Evolutionary conservation across 2,888 invertebrate species (phyloP), one percentile per base, ranked within the genome.

Genomic region (Noctua janthe): DNA sequence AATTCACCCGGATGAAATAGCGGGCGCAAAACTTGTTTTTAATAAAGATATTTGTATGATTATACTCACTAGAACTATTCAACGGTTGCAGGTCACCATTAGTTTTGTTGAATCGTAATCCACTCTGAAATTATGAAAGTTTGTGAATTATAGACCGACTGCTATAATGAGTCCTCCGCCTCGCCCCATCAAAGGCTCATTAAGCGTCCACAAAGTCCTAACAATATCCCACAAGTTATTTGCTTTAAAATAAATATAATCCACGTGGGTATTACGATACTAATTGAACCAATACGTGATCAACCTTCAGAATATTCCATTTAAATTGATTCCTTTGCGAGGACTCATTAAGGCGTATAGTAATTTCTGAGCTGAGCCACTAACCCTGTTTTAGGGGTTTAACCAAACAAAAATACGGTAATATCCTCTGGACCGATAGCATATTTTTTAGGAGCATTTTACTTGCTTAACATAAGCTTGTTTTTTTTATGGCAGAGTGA

Each of bases 51-150:
- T 39, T 66, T 39, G 1, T 54, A 23, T 4, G 10, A 62, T 39
- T 49, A 20, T 66, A 76, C 81, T 82, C 39, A 89, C 88, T 72
- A 17, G 64, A 62, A 76, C 67, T 29, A 1, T 59, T 76, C 43
- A 74, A 15, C 13, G 66, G 47, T 81, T 81, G 64, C 35, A 87
- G 80, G 6, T 77, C 43, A 17, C 69, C 67, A 17, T 39, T 75
- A 15, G 51, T 82, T 78, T 87, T 89, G 23, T 82, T 77, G 66
- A 90, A 88, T 56, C 89, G 72, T 64, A 87, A 70, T 67, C 90
- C 90, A 74, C 81, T 59, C 89, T 89, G 84, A 20, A 78, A 79
- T 64, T 7, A 71, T 35, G 1, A 72, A 69, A 71, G 0, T 20
- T n/a, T 59, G 67, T 43, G 29, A 66, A 47, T 69, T 8, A 74